Conservation (phyloP, 2,797 vertebrate species). For the Monodelphis domestica region DNA sequence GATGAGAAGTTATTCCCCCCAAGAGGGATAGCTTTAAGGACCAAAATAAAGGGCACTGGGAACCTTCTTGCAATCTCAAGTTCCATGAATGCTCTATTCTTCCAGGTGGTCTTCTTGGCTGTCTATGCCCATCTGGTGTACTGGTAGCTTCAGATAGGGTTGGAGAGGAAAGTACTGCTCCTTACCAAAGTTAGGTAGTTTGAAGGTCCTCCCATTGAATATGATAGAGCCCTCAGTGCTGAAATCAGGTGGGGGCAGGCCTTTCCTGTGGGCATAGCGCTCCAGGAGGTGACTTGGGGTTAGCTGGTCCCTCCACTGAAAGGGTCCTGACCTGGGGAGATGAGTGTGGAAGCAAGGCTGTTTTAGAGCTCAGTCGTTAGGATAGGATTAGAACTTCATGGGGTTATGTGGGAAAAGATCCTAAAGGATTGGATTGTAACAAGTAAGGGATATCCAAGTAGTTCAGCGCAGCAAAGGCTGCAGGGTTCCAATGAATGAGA, state of each 20-base stretch:
- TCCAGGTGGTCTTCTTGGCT: background rate
- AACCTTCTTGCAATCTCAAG: background rate
- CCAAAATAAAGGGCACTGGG: too few species aligned
- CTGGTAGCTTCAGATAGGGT: background rate
- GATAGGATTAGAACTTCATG: background rate
- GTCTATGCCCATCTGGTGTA: background rate
- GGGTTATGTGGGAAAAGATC: background rate
- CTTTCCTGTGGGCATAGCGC: slow-evolving; percentile 61
- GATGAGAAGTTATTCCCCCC: background rate
- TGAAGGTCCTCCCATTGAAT: slow-evolving; percentile 65
- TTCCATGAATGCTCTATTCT: too few species aligned
- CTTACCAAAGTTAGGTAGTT: slow-evolving; percentile 80
- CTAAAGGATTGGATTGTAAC: background rate
- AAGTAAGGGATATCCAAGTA: background rate
- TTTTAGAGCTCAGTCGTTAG: background rate
- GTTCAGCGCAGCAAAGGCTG: background rate
- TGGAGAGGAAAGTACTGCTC: background rate
- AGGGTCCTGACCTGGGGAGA: slow-evolving; percentile 78
- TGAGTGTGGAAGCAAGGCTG: background rate
- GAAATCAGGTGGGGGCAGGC: slow-evolving; percentile 71
- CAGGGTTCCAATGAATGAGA: background rate
- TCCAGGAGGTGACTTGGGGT: slow-evolving; percentile 77
- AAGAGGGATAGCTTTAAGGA: too few species aligned
- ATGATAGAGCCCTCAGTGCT: slow-evolving; percentile 48
- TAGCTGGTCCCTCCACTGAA: slow-evolving; percentile 84